Percentiles rank a stretch among this genome's conserved stretches.
These are phyloP conservation scores for Papilio demoleus DNA, from an alignment of 2,888 invertebrate genomes.

Conservation along the genomic window DNA sequence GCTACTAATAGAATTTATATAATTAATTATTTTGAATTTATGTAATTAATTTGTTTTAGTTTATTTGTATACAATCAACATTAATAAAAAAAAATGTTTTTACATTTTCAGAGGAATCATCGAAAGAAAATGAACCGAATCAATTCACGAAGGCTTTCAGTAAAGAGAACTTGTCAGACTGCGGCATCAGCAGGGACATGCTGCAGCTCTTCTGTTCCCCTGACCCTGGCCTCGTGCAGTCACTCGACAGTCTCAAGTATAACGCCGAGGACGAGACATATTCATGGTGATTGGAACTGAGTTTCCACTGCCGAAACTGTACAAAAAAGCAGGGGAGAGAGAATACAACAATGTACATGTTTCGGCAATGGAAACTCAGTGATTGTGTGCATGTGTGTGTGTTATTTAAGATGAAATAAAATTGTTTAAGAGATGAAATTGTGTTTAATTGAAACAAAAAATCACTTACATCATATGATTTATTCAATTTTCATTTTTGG, in stretches of 20 bases:
- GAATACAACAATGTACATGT: not conserved
- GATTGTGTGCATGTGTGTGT: conserved; percentile 17
- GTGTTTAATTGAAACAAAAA: conserved; percentile 32
- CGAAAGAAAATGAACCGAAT: conserved; percentile 77
- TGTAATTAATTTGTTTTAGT: too few relatives aligned
- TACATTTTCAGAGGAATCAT: conserved; percentile 74
- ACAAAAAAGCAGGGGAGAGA: not conserved
- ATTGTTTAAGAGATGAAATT: conserved; percentile 31
- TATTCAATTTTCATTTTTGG: conserved; percentile 81
- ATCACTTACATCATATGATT: conserved; percentile 74
- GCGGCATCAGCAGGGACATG: conserved; percentile 87
- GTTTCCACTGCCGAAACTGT: not conserved
- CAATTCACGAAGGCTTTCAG: conserved; percentile 87
- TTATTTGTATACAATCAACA: too few relatives aligned
- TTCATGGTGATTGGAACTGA: conserved; percentile 64
- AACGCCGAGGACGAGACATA: conserved; percentile 84
- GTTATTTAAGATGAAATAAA: conserved; percentile 48
- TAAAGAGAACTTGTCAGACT: conserved; percentile 94
- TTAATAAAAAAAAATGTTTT: too few relatives aligned
- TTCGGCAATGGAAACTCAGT: not conserved
- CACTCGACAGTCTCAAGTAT: conserved; percentile 87
- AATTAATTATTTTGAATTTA: too few relatives aligned
- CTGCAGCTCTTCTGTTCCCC: conserved; percentile 87
- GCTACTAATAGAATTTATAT: too few relatives aligned
- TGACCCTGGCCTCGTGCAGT: conserved; percentile 78